phyloP scores from a whole-genome alignment of 1,140 invertebrate genomes.

The Acromyrmex heyeri region DNA sequence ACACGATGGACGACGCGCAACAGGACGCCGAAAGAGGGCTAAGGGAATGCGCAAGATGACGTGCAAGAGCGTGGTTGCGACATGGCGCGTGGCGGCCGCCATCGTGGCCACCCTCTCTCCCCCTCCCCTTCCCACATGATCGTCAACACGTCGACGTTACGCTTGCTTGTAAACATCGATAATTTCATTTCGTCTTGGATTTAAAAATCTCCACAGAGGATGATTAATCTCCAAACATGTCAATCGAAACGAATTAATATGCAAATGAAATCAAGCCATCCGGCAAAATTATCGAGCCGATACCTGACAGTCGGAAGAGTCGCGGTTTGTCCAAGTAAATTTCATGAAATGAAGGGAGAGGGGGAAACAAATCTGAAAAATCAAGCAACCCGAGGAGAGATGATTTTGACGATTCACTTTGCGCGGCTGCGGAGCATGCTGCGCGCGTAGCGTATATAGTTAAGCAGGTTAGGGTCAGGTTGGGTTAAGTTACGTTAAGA shows the following conservation, averaged over 20 bases:
- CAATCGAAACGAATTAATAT: background rate
- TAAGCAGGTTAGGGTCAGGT: background rate
- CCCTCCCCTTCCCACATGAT: background rate
- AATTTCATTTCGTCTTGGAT: background rate
- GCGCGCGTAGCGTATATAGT: background rate
- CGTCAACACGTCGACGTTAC: background rate
- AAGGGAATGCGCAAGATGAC: slow-evolving; percentile 2
- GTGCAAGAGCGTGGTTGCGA: slow-evolving; percentile 19
- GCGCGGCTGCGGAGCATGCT: background rate
- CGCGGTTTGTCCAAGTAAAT: background rate
- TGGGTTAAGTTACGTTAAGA: slow-evolving; percentile 5
- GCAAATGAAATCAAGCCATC: background rate
- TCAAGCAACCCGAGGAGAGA: background rate
- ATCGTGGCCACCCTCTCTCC: background rate
- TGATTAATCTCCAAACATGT: background rate
- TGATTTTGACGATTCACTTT: background rate
- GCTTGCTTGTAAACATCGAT: background rate
- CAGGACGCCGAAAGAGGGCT: background rate
- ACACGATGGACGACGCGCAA: slow-evolving; percentile 10
- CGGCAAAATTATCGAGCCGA: background rate
- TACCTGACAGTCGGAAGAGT: background rate
- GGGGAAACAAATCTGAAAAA: background rate
- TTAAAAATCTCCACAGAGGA: too few relatives aligned
- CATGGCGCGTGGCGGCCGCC: slow-evolving; percentile 49
- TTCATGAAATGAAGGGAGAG: background rate